A percentile compares a stretch with the other conserved stretches of the same genome.
phyloP scores from a whole-genome alignment of 1,140 invertebrate genomes.

The Halictus rubicundus region DNA sequence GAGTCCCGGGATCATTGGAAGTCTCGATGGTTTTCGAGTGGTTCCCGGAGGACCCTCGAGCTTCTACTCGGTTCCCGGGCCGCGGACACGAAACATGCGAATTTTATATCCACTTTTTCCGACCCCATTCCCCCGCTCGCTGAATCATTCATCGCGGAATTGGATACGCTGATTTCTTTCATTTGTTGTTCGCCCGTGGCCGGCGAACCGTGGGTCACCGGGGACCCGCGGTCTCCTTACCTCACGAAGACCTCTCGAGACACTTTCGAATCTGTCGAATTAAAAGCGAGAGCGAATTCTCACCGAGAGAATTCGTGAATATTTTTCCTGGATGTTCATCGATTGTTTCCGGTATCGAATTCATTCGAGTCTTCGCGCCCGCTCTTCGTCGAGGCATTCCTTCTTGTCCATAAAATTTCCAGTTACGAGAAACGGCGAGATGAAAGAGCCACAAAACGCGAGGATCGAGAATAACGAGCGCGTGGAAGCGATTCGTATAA shows the following conservation, averaged over 20 bases:
- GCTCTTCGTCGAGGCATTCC: neutral
- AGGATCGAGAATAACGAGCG: neutral
- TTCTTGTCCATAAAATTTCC: neutral
- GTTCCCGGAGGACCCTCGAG: neutral
- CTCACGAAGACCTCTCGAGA: no score
- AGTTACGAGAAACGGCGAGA: neutral
- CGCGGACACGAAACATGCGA: neutral
- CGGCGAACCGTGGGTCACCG: no score
- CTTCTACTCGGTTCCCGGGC: no score
- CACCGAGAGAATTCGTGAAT: no score
- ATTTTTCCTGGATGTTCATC: neutral
- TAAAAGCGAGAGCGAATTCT: no score
- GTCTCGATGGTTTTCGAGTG: neutral
- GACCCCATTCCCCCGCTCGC: neutral
- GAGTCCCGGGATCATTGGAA: conserved; percentile 5
- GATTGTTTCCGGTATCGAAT: no score
- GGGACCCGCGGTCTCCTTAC: no score
- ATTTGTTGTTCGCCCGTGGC: neutral
- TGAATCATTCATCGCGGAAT: neutral
- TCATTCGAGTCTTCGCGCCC: neutral
- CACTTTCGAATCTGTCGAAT: no score
- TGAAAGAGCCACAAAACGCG: neutral
- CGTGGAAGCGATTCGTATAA: conserved; percentile 9
- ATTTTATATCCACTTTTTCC: neutral
- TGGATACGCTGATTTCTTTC: neutral